These are phyloP conservation scores for Samia ricini DNA, from an alignment of 1,140 invertebrate genomes.

Conservation along the genomic window DNA sequence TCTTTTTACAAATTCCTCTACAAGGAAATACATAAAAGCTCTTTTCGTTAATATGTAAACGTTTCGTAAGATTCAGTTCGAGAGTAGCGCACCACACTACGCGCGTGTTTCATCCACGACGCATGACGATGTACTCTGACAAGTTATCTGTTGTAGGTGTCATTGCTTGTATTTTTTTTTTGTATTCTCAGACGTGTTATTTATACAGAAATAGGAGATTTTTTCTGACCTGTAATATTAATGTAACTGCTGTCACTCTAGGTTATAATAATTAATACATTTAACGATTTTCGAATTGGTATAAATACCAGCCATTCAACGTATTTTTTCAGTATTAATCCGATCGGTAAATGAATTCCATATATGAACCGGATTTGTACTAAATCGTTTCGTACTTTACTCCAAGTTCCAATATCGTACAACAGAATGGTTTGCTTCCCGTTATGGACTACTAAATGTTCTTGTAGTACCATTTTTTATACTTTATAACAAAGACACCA, in stretches of 20 bases:
- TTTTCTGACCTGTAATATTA: neutral
- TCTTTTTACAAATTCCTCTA: neutral
- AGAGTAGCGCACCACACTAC: neutral
- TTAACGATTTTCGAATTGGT: neutral
- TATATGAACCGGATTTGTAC: no score
- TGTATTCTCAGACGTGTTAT: neutral
- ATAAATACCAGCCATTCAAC: no score
- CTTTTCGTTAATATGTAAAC: neutral
- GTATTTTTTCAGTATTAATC: no score
- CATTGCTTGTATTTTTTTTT: neutral
- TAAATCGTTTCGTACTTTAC: no score
- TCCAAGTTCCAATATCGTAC: no score
- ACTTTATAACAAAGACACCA: no score
- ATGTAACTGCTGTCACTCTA: neutral
- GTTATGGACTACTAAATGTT: no score
- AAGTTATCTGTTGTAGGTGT: neutral
- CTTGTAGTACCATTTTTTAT: no score
- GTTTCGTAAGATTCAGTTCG: neutral
- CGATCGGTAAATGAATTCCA: no score
- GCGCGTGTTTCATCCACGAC: constrained; percentile 19
- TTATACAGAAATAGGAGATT: neutral
- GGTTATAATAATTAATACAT: no score
- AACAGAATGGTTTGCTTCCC: no score
- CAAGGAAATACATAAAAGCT: neutral
- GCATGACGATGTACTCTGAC: constrained; percentile 22